Evolutionary conservation across 2,888 invertebrate genomes (phyloP).

Genomic region (Thymelicus sylvestris): DNA sequence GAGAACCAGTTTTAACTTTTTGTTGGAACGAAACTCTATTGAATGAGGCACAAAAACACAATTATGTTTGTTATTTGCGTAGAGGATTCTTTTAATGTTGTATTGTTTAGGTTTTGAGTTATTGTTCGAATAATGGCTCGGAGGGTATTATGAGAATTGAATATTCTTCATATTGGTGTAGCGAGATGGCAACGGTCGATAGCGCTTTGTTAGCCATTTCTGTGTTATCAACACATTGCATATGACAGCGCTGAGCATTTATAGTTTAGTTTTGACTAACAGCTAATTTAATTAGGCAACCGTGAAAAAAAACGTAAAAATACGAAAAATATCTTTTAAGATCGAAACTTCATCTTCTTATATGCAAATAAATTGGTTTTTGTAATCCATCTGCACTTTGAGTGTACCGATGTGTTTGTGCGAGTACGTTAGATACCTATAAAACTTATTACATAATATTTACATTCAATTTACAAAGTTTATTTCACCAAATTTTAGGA

Average conservation of each 20-base stretch:
- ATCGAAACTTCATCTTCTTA: not conserved
- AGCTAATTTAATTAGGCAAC: conserved; percentile 10
- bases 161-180: conserved; percentile 53
- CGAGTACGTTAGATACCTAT: too few relatives aligned
- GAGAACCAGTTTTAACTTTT: conserved; percentile 77
- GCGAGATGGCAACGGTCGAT: conserved; percentile 54
- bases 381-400: not conserved
- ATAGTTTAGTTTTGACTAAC: not conserved
- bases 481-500: too few relatives aligned
- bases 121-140: conserved; percentile 60
- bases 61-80: conserved; percentile 81
- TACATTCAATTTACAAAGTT: too few relatives aligned
- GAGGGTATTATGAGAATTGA: conserved; percentile 42
- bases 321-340: not conserved
- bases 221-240: conserved; percentile 23
- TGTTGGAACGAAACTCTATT: conserved; percentile 75
- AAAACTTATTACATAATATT: too few relatives aligned
- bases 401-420: too few relatives aligned
- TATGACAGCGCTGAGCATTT: conserved; percentile 15
- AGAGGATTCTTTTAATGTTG: conserved; percentile 65
- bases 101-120: conserved; percentile 66
- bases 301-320: not conserved
- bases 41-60: conserved; percentile 80
- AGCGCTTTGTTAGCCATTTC: conserved; percentile 28
- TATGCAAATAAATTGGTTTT: not conserved